Evolutionary conservation across 1,140 invertebrate genomes (phyloP).

Genomic region (Cydia pomonella): DNA sequence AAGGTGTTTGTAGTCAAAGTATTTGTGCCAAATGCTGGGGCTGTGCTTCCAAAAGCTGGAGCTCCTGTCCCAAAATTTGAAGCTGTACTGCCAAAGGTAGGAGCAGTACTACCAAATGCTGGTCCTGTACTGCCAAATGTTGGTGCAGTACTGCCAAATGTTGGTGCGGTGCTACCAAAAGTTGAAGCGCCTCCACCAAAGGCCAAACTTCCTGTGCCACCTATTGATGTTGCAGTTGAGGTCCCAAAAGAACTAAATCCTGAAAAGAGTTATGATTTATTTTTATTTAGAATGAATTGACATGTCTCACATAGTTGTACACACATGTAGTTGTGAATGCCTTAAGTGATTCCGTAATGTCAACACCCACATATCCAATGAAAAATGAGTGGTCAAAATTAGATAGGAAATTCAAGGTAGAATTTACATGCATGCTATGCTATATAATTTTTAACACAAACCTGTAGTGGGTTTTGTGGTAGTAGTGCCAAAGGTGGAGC

Average conservation of each 20-base stretch:
- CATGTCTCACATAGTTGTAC: no score
- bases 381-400: no score
- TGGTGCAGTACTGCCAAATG: conserved; percentile 47
- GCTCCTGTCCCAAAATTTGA: conserved; percentile 60
- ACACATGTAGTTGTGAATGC: no score
- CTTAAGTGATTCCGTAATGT: no score
- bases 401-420: no score
- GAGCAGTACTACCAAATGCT: conserved; percentile 28
- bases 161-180: conserved; percentile 50
- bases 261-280: conserved; percentile 9
- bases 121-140: conserved; percentile 45
- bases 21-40: conserved; percentile 45
- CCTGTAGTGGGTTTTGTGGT: conserved; percentile 69
- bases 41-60: conserved; percentile 32
- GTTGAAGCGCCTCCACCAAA: conserved; percentile 48
- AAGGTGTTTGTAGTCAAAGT: conserved; percentile 56
- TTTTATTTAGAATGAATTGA: no score
- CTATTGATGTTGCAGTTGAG: conserved; percentile 26
- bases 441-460: conserved; percentile 43
- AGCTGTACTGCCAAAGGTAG: conserved; percentile 38
- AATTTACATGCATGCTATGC: no score
- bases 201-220: conserved; percentile 59
- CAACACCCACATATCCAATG: no score
- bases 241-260: conserved; percentile 58
- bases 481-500: conserved; percentile 73